Evolutionary conservation across 2,113 vertebrate genomes (phyloP), one percentile per base, ranked within the genome.

Genomic region (Zootoca vivipara): DNA sequence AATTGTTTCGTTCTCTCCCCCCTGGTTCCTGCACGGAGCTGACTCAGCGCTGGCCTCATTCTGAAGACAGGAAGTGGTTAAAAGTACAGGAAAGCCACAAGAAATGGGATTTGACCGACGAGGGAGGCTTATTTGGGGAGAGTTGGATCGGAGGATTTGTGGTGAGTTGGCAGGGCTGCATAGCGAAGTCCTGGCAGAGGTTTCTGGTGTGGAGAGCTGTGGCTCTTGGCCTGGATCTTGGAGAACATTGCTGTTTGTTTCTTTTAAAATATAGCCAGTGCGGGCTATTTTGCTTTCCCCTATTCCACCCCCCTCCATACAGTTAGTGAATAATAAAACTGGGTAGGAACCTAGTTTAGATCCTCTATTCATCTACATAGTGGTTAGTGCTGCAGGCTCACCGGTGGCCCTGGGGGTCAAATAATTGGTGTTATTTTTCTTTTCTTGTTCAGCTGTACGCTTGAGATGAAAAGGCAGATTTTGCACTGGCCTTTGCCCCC

Each of bases 31-130:
- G 12, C 62, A 33, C 0, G 16, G 40, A 35, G 72, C 87, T 88
- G 81, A 86, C 84, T 89, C 88, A 89, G 83, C 30, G 0, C 30
- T 65, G 78, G 83, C 65, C 26, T 52, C 72, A 35, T 69, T 83
- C 38, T 20, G 58, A 58, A 69, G 35, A 78, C 78, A 86, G 89
- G 89, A 89, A 89, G 89, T 81, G 3, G 78, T 89, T 82, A 69
- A 40, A 62, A 24, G 38, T 26, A 2, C 18, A 6, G 56, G 38
- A 74, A 38, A 58, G 9, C 78, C 89, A 89, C 84, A 86, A 86
- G 73, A 77, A 89, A 86, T 33, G 83, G 38, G n/a, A 67, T 28
- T 15, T 64, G 73, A n/a, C 46, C 35, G 33, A 5, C 62, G 40
- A 0, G 56, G 65, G 75, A 26, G 16, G 8, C 10, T 85, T 40